Evolutionary conservation across 2,797 vertebrate genomes (phyloP).

Genomic region (Eidolon dupreanum): DNA sequence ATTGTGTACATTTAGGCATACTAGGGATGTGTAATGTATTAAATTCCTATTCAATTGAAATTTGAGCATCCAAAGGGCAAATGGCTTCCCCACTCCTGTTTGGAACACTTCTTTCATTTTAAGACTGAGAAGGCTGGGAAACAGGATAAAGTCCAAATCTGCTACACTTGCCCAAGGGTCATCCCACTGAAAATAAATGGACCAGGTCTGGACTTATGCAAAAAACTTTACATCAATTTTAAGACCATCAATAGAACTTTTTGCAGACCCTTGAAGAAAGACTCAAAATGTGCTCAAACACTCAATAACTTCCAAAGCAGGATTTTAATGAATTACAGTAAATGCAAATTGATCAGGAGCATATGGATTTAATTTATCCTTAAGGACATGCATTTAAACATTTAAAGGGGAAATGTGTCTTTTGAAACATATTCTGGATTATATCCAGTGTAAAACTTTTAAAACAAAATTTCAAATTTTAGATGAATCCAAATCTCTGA

Average conservation of each 20-base stretch:
- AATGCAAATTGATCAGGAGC: constrained; percentile 56
- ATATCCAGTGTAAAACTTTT: constrained; percentile 54
- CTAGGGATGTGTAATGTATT: not conserved
- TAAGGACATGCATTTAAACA: constrained; percentile 64
- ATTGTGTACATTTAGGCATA: not conserved
- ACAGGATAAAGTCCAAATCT: not conserved
- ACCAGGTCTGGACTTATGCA: not conserved
- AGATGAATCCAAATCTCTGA: constrained; percentile 51
- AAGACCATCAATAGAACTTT: constrained; percentile 18
- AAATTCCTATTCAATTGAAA: not conserved
- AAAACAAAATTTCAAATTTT: constrained; percentile 60
- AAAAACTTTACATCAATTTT: constrained; percentile 30
- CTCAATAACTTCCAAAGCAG: constrained; percentile 54
- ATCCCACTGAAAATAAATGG: not conserved
- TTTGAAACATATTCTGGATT: constrained; percentile 61
- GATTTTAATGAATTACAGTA: constrained; percentile 63
- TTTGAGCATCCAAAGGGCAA: not conserved
- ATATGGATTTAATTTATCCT: constrained; percentile 58
- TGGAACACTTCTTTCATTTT: not conserved
- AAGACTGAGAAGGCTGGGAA: constrained; percentile 19
- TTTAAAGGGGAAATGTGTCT: constrained; percentile 31
- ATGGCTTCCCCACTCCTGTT: not conserved
- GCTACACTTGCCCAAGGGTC: not conserved
- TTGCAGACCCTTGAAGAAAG: constrained; percentile 9
- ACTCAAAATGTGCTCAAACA: constrained; percentile 27